A percentile compares a stretch with the other conserved stretches of the same genome.
These are phyloP conservation scores for Eurystomus glaucurus DNA, from an alignment of 2,797 vertebrate genomes.

Conservation along the genomic window DNA sequence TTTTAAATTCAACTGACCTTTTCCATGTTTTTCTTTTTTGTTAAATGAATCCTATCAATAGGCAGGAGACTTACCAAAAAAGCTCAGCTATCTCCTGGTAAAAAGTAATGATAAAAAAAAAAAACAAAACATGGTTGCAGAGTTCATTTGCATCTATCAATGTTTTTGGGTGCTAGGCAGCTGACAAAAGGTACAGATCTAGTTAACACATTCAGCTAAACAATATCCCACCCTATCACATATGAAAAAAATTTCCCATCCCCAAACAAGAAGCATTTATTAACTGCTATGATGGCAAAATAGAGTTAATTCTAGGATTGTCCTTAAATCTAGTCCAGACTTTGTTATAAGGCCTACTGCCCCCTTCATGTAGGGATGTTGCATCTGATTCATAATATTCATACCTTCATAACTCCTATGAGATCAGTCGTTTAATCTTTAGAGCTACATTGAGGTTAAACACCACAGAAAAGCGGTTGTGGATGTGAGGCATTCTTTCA, in stretches of 20 bases:
- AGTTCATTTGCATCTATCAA: background rate
- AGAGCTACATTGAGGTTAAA: background rate
- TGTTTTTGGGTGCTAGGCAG: too few species aligned
- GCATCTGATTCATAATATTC: background rate
- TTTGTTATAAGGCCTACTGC: background rate
- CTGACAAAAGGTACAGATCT: too few species aligned
- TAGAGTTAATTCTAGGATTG: background rate
- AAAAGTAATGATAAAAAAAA: background rate
- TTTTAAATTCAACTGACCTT: background rate
- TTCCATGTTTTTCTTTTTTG: background rate
- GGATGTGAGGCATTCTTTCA: background rate
- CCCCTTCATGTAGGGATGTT: accelerated
- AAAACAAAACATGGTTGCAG: background rate
- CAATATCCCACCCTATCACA: background rate
- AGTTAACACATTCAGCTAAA: too few species aligned
- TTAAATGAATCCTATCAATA: background rate
- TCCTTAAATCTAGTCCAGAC: background rate
- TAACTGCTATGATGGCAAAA: background rate
- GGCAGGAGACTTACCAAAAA: background rate
- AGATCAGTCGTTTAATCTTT: background rate
- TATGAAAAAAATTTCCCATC: accelerated
- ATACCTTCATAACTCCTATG: background rate
- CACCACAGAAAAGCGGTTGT: background rate
- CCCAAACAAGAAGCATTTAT: background rate
- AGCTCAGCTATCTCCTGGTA: background rate